A percentile compares a stretch with the other conserved stretches of the same genome.
Evolutionary conservation across 1,140 invertebrate genomes (phyloP).

Genomic region (Hylaeus anthracinus): DNA sequence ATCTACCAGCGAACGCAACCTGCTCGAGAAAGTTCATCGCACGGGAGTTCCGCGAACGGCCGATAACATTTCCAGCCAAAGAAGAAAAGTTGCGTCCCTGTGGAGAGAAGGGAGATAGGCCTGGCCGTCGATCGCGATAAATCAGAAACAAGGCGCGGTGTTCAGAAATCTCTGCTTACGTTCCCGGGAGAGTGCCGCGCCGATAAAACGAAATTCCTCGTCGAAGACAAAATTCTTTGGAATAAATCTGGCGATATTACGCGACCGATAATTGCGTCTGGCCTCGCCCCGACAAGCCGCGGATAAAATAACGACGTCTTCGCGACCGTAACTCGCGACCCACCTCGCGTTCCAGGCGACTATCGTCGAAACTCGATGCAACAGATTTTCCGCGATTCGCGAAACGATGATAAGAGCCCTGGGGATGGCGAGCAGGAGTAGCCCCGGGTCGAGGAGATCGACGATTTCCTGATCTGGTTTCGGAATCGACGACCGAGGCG

Average conservation of each 20-base stretch:
- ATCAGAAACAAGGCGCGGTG: conserved; percentile 21
- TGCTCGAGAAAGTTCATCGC: too few relatives aligned
- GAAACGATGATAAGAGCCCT: too few relatives aligned
- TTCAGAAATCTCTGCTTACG: neutral
- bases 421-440: too few relatives aligned
- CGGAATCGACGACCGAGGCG: neutral
- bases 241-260: conserved; percentile 28
- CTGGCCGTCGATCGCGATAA: conserved; percentile 12
- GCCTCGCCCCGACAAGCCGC: neutral
- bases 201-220: conserved; percentile 36
- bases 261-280: conserved; percentile 30
- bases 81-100: neutral
- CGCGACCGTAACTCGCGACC: conserved; percentile 5
- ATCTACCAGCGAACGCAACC: too few relatives aligned
- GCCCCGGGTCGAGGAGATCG: neutral
- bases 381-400: too few relatives aligned
- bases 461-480: conserved; percentile 21
- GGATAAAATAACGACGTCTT: conserved; percentile 6
- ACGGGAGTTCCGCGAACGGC: too few relatives aligned
- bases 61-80: too few relatives aligned
- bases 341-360: too few relatives aligned
- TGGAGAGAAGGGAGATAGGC: neutral
- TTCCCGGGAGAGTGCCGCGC: neutral
- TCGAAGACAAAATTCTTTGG: neutral
- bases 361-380: too few relatives aligned